Conservation (phyloP, 2,888 invertebrate species). For the Drosophila robusta region DNA sequence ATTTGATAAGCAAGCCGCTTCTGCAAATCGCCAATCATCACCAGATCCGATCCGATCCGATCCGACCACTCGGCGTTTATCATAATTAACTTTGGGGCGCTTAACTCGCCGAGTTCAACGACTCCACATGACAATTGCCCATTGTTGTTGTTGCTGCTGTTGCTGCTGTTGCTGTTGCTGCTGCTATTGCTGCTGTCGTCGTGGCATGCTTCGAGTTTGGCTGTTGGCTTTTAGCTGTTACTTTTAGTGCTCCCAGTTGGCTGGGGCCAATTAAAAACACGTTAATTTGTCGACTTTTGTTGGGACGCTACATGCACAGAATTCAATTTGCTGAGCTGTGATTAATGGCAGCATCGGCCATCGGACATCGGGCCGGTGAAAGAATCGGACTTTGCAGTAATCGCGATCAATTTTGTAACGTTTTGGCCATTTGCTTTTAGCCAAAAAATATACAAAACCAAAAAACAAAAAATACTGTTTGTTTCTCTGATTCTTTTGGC, state of each 20-base stretch:
- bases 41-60: constrained; percentile 7
- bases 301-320: constrained; percentile 48
- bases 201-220: constrained; percentile 39
- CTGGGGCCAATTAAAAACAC: constrained; percentile 68
- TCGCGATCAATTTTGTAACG: constrained; percentile 51
- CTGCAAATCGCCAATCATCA: constrained; percentile 18
- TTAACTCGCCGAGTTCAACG: constrained; percentile 59
- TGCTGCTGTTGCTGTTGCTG: constrained; percentile 8
- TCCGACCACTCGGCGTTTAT: constrained; percentile 36
- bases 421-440: constrained; percentile 24
- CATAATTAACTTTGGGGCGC: constrained; percentile 59
- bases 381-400: constrained; percentile 23
- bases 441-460: constrained; percentile 1
- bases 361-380: constrained; percentile 2
- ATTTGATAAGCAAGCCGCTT: constrained; percentile 14
- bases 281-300: constrained; percentile 73
- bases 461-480: constrained; percentile 7
- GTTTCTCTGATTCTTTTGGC: constrained; percentile 31
- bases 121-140: constrained; percentile 60
- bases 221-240: constrained; percentile 46
- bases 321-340: constrained; percentile 70
- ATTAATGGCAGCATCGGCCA: constrained; percentile 54
- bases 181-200: constrained; percentile 17
- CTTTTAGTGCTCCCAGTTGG: constrained; percentile 53
- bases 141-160: constrained; percentile 46